These are phyloP conservation scores for Erpetoichthys calabaricus DNA, from an alignment of 2,797 vertebrate genomes.

Conservation along the genomic window DNA sequence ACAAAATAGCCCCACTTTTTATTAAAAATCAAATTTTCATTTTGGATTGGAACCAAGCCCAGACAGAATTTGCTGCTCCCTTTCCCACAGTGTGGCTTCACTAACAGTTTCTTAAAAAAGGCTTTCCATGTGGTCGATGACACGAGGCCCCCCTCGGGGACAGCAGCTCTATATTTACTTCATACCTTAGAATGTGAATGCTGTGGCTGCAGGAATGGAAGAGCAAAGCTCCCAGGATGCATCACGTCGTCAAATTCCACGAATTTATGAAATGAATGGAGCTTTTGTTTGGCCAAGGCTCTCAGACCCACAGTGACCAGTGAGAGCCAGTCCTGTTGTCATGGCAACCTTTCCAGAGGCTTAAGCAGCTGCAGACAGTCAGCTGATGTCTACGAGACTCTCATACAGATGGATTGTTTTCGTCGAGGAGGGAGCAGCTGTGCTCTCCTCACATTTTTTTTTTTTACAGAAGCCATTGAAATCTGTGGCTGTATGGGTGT, in stretches of 20 bases:
- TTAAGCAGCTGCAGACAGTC: constrained; percentile 47
- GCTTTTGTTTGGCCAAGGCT: constrained; percentile 45
- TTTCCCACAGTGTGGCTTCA: too few relatives aligned
- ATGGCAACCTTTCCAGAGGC: constrained; percentile 39
- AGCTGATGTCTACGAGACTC: constrained; percentile 42
- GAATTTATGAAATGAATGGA: constrained; percentile 32
- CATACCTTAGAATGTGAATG: not conserved
- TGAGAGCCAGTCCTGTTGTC: constrained; percentile 39
- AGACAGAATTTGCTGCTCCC: too few relatives aligned
- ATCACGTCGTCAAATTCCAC: constrained; percentile 34
- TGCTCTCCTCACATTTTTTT: not conserved
- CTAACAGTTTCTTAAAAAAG: too few relatives aligned
- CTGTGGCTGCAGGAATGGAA: constrained; percentile 32
- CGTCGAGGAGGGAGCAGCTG: not conserved
- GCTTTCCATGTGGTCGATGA: too few relatives aligned
- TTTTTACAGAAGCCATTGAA: too few relatives aligned
- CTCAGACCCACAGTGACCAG: constrained; percentile 30
- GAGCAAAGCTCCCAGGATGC: constrained; percentile 33
- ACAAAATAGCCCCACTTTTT: too few relatives aligned
- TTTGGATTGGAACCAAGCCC: too few relatives aligned
- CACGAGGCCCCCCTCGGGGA: too few relatives aligned
- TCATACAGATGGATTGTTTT: not conserved
- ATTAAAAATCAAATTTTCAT: too few relatives aligned
- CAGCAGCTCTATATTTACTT: too few relatives aligned
- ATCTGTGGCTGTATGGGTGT: too few relatives aligned